These are phyloP conservation scores for Plebejus anna DNA, from an alignment of 2,888 invertebrate genomes.

Conservation along the genomic window DNA sequence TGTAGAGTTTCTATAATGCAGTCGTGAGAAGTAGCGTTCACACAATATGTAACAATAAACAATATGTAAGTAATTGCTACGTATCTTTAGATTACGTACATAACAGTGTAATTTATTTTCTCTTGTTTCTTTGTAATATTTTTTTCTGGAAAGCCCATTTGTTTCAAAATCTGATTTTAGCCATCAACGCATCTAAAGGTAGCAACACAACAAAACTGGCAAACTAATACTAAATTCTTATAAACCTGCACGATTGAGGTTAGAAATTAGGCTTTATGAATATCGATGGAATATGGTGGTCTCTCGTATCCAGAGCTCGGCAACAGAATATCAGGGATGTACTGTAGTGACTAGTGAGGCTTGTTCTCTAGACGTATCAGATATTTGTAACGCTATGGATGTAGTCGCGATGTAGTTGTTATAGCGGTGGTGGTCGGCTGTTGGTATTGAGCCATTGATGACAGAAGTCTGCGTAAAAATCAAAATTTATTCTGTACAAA, in stretches of 20 bases:
- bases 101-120: neutral
- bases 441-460: neutral
- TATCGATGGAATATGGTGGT: neutral
- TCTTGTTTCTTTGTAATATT: neutral
- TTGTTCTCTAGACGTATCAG: constrained; percentile 66
- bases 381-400: constrained; percentile 67
- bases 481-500: neutral
- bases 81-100: neutral
- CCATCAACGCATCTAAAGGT: too few species aligned
- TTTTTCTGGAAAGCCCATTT: neutral
- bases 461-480: neutral
- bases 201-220: too few species aligned
- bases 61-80: neutral
- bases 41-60: constrained; percentile 29
- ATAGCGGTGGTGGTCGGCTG: constrained; percentile 35
- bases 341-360: constrained; percentile 58
- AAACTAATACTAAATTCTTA: too few species aligned
- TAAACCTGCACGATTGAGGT: too few species aligned
- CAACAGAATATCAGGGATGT: constrained; percentile 64
- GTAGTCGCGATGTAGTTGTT: constrained; percentile 45
- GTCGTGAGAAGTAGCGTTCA: constrained; percentile 16
- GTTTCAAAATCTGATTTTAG: neutral
- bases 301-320: constrained; percentile 27
- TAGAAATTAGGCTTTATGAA: neutral
- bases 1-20: neutral